Percentiles rank a stretch among this genome's conserved stretches.
These are phyloP conservation scores for Taurulus bubalis DNA, from an alignment of 2,113 vertebrate genomes.

Conservation along the genomic window DNA sequence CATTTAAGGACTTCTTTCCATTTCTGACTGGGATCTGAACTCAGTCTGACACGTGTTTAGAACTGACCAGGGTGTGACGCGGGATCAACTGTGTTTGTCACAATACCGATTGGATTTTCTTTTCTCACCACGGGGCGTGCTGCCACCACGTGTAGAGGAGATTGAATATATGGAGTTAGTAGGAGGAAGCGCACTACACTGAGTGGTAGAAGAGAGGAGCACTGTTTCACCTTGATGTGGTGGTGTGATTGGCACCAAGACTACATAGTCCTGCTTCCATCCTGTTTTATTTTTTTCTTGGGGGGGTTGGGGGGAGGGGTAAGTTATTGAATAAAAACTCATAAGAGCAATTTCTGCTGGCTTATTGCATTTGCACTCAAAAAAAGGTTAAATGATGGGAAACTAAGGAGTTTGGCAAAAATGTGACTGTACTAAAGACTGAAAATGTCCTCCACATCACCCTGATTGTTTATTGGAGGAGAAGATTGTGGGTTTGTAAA, in stretches of 20 bases:
- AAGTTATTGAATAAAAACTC: slow-evolving; percentile 78
- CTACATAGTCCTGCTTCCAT: slow-evolving; percentile 69
- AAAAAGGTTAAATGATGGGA: slow-evolving; percentile 44
- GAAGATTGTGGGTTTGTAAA: slow-evolving; percentile 26
- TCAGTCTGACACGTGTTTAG: slow-evolving; percentile 52
- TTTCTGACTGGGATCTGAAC: slow-evolving; percentile 50
- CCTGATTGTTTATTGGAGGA: slow-evolving; percentile 35
- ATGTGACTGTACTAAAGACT: slow-evolving; percentile 62
- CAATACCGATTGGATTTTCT: slow-evolving; percentile 25
- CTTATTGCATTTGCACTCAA: slow-evolving; percentile 82
- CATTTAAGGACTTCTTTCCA: slow-evolving; percentile 57
- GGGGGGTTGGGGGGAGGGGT: slow-evolving; percentile 40
- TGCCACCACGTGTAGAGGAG: slow-evolving; percentile 31
- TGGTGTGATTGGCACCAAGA: slow-evolving; percentile 53
- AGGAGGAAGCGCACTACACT: slow-evolving; percentile 65
- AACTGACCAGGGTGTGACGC: slow-evolving; percentile 56
- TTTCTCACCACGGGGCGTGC: slow-evolving; percentile 22
- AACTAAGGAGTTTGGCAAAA: slow-evolving; percentile 44
- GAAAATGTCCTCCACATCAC: slow-evolving; percentile 45
- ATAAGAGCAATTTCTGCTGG: slow-evolving; percentile 74
- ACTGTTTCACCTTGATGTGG: slow-evolving; percentile 62
- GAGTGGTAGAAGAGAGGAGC: slow-evolving; percentile 55
- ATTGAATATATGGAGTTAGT: slow-evolving; percentile 36
- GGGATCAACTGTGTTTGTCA: slow-evolving; percentile 50
- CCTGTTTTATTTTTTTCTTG: slow-evolving; percentile 31